Conservation (phyloP, 2,113 vertebrate genomes). For the Drymodes brunneopygia region DNA sequence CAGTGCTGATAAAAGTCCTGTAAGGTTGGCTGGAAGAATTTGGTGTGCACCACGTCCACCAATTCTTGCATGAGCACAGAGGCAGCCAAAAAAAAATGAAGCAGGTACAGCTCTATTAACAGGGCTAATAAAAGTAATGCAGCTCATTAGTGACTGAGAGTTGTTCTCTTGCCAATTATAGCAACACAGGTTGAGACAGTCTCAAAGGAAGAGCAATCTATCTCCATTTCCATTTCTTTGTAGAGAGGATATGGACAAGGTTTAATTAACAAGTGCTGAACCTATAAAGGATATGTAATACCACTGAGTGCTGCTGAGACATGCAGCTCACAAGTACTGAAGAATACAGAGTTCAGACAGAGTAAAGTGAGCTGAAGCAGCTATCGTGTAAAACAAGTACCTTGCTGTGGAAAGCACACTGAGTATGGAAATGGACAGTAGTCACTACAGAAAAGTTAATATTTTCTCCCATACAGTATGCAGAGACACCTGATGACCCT, state of each 20-base stretch:
- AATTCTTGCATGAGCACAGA: not conserved
- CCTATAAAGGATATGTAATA: not conserved
- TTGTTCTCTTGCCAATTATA: not conserved
- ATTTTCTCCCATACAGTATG: not conserved
- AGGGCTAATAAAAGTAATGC: not conserved
- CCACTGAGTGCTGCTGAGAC: not conserved
- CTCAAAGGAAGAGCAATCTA: not conserved
- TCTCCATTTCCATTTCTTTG: not conserved
- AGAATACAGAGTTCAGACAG: not conserved
- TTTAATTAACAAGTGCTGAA: not conserved
- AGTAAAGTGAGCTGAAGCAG: not conserved
- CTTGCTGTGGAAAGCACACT: not conserved
- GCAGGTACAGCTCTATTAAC: not conserved
- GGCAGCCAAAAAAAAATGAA: not conserved
- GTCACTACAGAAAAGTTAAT: not conserved
- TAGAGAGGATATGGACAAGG: not conserved
- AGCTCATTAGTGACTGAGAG: not conserved
- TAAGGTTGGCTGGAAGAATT: not conserved
- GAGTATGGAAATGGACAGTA: not conserved
- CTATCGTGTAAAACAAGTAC: accelerated
- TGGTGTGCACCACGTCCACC: not conserved
- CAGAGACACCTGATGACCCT: not conserved
- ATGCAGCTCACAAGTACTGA: not conserved
- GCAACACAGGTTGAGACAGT: not conserved
- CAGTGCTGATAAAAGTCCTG: not conserved